Percentiles rank a stretch among this genome's conserved stretches.
Conservation (phyloP, 2,797 vertebrate genomes). For the Gymnopithys bicolor region DNA sequence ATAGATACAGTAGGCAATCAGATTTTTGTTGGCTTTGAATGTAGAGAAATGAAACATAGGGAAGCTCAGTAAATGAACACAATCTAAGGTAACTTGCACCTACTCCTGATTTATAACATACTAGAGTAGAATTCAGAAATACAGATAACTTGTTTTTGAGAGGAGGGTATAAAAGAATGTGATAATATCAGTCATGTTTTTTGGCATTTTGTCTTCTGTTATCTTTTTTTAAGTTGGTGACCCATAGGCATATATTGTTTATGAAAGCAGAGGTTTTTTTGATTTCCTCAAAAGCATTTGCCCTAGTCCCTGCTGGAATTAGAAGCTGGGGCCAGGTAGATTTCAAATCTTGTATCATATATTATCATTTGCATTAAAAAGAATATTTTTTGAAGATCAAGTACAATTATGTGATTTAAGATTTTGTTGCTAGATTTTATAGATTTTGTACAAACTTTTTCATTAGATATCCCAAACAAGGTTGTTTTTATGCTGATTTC, state of each 20-base stretch:
- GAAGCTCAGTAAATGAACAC: background rate
- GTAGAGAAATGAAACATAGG: background rate
- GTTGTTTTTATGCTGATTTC: background rate
- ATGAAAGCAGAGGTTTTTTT: background rate
- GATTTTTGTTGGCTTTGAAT: background rate
- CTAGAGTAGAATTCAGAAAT: background rate
- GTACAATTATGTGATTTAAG: background rate
- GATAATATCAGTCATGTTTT: background rate
- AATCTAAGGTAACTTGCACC: background rate
- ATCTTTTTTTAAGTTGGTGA: background rate
- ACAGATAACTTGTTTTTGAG: background rate
- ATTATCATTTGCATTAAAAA: background rate
- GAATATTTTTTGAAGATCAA: background rate
- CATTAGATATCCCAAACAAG: accelerated
- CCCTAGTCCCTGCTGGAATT: background rate
- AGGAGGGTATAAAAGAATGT: background rate
- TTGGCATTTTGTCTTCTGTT: background rate
- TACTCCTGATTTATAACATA: background rate
- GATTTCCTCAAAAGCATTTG: background rate
- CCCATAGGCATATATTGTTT: background rate
- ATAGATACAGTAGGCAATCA: background rate
- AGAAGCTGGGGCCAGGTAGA: background rate
- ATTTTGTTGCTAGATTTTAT: background rate
- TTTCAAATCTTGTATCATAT: background rate
- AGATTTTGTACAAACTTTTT: background rate